Base-by-base conservation (phyloP, 2,888 invertebrate genomes). In the Drosophila setosimentum region DNA sequence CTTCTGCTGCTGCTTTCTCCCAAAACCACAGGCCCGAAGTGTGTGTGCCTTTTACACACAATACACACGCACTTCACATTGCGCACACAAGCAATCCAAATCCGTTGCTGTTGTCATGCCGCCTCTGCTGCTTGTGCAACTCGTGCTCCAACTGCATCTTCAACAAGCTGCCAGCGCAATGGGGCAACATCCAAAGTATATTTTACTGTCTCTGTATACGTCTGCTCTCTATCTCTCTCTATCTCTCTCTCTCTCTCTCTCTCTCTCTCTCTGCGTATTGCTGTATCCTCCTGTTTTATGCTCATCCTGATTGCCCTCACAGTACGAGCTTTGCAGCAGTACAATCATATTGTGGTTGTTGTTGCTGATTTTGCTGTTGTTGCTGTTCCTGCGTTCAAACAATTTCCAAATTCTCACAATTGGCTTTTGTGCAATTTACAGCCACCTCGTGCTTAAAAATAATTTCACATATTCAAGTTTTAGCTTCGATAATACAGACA, bases 391-490 rank as follows among this genome's bases (percentile, higher is more conserved):
- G 63, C 63, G 45, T 63, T 68, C 54, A 89, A 86, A 84, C 89
- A 89, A 89, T 86, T 89, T 87, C 73, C 85, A 68, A 71, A 82
- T 82, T 55, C 73, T 64, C 67, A 73, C 84, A 87, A 87, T 85
- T 86, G 85, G 85, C 87, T 82, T 78, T 84, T 75, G 70, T 74
- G 82, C 82, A 82, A 89, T 89, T 86, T 89, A 89, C 85, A 80
- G 76, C 70, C 73, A 64, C 78, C 71, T 75, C 77, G 74, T 82
- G 74, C 77, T 84, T 83, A 82, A 76, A 79, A 76, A 88, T 83
- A 80, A 88, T 83, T 83, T 88, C 83, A 61, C 78, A 66, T 59
- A 68, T 70, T 77, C 67, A 73, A 82, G 71, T 77, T 62, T 49
- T 33, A 64, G 66, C 66, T 79, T 42, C 54, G 55, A 78, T 74